phyloP scores from a whole-genome alignment of 1,140 invertebrate species.

The Zaprionus kolodkinae region DNA sequence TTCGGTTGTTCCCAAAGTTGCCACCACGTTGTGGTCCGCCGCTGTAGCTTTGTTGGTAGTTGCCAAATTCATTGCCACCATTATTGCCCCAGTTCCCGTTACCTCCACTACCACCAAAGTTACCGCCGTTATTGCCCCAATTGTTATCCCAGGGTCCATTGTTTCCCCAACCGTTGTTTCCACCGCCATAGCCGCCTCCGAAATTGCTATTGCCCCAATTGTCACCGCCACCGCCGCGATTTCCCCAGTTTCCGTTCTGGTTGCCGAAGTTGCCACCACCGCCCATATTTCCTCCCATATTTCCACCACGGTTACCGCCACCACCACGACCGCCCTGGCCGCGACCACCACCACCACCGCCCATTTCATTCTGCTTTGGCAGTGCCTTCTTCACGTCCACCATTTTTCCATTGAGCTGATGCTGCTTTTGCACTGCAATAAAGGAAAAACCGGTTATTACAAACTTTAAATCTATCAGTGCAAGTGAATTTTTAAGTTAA shows the following conservation, averaged over 20 bases:
- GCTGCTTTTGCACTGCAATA: conserved; percentile 88
- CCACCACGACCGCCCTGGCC: conserved; percentile 64
- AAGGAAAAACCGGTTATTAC: conserved; percentile 6
- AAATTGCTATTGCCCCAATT: conserved; percentile 86
- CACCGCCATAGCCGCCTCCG: conserved; percentile 83
- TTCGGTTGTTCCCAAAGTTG: conserved; percentile 84
- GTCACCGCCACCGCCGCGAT: conserved; percentile 88
- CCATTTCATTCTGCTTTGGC: conserved; percentile 89
- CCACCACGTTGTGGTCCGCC: conserved; percentile 88
- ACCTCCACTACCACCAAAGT: conserved; percentile 57
- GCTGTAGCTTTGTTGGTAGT: conserved; percentile 90
- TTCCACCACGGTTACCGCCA: conserved; percentile 58
- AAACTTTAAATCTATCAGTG: conserved; percentile 35
- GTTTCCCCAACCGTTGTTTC: conserved; percentile 81
- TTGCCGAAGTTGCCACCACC: conserved; percentile 78
- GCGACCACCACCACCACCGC: conserved; percentile 66
- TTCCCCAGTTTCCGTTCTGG: conserved; percentile 88
- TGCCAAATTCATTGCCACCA: conserved; percentile 88
- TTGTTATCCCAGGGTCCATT: conserved; percentile 85
- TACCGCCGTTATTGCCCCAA: conserved; percentile 68
- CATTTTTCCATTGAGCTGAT: conserved; percentile 90
- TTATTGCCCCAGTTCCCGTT: conserved; percentile 72
- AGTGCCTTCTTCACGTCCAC: conserved; percentile 93
- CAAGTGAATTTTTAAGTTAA: background rate
- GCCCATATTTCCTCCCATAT: conserved; percentile 63